Conservation (phyloP, 2,113 vertebrate genomes). For the Melozone crissalis region DNA sequence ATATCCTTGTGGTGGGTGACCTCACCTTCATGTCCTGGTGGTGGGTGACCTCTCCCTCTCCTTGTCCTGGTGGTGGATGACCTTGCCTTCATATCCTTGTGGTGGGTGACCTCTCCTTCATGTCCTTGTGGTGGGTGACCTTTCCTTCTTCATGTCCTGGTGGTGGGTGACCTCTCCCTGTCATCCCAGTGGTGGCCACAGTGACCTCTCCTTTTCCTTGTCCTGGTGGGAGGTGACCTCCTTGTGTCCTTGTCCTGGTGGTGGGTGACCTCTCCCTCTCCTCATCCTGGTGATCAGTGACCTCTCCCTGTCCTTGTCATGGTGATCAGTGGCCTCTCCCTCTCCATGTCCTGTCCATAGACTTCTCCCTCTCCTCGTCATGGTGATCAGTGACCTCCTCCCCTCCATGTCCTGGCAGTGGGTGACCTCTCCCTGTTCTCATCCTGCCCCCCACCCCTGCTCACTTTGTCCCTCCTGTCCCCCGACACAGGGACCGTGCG, state of each 20-base stretch:
- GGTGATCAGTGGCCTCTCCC: too few relatives aligned
- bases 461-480: not conserved
- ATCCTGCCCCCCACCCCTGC: rapidly evolving
- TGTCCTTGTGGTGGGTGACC: too few relatives aligned
- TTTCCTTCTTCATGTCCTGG: too few relatives aligned
- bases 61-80: rapidly evolving
- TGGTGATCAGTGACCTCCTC: rapidly evolving
- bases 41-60: not conserved
- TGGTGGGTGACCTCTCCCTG: rapidly evolving
- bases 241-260: too few relatives aligned
- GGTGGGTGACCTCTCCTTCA: too few relatives aligned
- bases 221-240: too few relatives aligned
- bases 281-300: too few relatives aligned
- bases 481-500: conserved; percentile 85
- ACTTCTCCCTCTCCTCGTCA: rapidly evolving
- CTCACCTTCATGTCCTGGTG: not conserved
- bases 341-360: too few relatives aligned
- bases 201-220: not conserved
- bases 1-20: not conserved
- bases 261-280: rapidly evolving
- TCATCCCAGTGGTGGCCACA: too few relatives aligned
- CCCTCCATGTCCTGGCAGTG: rapidly evolving
- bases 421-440: too few relatives aligned
- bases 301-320: not conserved
- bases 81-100: not conserved